phyloP scores from a whole-genome alignment of 92 coral and sea anemone genomes.

The Bergia puertoricense region DNA sequence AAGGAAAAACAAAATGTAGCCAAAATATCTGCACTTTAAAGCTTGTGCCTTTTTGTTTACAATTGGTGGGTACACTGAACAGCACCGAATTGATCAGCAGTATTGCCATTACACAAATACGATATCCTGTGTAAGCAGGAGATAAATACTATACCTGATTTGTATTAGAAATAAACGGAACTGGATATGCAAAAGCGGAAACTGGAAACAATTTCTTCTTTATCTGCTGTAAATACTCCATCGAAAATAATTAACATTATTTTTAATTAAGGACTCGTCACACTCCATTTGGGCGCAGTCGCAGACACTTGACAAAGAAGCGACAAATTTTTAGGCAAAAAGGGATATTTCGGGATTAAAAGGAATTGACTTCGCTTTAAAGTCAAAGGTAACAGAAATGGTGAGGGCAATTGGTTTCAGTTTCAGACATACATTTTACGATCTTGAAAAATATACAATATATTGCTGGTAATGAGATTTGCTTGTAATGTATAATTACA shows the following conservation, averaged over 20 bases:
- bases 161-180: background rate
- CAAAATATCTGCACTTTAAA: background rate
- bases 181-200: background rate
- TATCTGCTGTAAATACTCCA: background rate
- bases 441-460: too few relatives aligned
- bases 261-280: background rate
- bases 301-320: background rate
- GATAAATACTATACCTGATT: background rate
- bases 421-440: too few relatives aligned
- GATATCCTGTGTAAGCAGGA: background rate
- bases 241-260: too few relatives aligned
- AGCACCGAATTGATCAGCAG: background rate
- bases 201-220: background rate
- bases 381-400: background rate
- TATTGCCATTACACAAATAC: background rate
- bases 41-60: background rate
- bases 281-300: background rate
- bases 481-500: too few relatives aligned
- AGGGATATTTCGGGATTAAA: too few relatives aligned
- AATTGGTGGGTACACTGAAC: background rate
- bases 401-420: background rate
- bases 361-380: background rate
- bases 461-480: background rate
- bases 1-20: background rate
- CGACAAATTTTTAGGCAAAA: background rate